Conservation (phyloP, 2,888 invertebrate species). For the Orthosia incerta region DNA sequence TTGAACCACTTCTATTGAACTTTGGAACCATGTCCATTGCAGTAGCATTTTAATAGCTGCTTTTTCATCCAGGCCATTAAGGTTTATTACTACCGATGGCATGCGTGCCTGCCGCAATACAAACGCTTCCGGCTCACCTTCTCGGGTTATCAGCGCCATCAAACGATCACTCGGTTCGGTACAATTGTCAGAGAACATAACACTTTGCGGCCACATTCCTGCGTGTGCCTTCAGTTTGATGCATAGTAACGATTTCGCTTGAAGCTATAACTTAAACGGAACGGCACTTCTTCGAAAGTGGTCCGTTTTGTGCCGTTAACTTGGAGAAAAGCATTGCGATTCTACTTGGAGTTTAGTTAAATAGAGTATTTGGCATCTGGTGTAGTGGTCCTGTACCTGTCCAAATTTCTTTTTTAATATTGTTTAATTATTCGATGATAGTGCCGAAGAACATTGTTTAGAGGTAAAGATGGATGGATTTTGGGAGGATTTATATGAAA, state of each 20-base stretch:
- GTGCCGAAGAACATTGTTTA: background rate
- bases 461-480: too few species aligned
- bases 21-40: background rate
- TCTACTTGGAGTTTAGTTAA: slow-evolving; percentile 17
- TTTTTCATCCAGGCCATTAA: background rate
- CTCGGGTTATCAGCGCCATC: slow-evolving; percentile 42
- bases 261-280: slow-evolving; percentile 52
- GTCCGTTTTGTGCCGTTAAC: slow-evolving; percentile 53
- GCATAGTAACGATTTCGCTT: slow-evolving; percentile 55
- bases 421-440: background rate
- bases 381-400: background rate
- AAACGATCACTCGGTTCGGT: slow-evolving; percentile 33
- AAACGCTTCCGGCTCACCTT: slow-evolving; percentile 17
- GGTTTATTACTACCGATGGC: background rate
- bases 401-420: background rate
- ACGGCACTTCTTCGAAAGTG: slow-evolving; percentile 49
- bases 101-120: background rate
- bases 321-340: slow-evolving; percentile 40
- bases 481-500: too few species aligned
- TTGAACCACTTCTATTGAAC: too few species aligned
- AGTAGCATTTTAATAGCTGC: background rate
- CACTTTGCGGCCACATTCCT: slow-evolving; percentile 53
- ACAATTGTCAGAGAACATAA: slow-evolving; percentile 51
- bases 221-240: slow-evolving; percentile 52
- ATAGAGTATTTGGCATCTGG: slow-evolving; percentile 16